Evolutionary conservation across 2,888 invertebrate species (phyloP).

Genomic region (Nomada ferruginata): DNA sequence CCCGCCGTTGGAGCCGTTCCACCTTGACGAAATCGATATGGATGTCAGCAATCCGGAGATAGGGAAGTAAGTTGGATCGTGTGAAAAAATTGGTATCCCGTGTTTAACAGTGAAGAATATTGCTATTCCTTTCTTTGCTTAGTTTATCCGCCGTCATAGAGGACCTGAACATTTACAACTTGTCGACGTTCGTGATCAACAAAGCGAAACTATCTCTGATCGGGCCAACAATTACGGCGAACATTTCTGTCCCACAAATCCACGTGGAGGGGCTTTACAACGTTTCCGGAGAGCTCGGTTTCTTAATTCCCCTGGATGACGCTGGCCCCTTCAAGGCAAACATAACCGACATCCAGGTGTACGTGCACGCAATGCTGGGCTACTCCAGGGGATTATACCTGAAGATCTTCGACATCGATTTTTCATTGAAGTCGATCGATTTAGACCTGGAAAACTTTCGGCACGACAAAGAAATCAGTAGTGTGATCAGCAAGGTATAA

Average conservation of each 20-base stretch:
- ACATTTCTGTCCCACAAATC: conserved; percentile 76
- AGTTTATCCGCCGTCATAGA: conserved; percentile 74
- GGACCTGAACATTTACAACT: conserved; percentile 71
- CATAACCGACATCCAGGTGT: conserved; percentile 72
- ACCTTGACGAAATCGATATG: conserved; percentile 72
- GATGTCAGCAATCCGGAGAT: conserved; percentile 76
- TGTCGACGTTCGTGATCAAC: conserved; percentile 78
- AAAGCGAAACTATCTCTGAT: conserved; percentile 77
- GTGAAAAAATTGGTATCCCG: not conserved
- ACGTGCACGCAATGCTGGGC: conserved; percentile 77
- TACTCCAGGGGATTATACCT: conserved; percentile 79
- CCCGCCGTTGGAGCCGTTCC: conserved; percentile 77
- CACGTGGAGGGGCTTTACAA: conserved; percentile 77
- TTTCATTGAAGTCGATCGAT: conserved; percentile 70
- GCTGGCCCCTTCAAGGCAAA: conserved; percentile 74
- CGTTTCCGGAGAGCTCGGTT: conserved; percentile 77
- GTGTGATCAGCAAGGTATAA: conserved; percentile 76
- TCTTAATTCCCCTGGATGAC: conserved; percentile 73
- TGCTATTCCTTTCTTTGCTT: conserved; percentile 34
- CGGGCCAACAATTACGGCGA: conserved; percentile 78
- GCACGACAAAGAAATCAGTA: conserved; percentile 74
- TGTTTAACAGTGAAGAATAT: not conserved
- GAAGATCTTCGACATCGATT: conserved; percentile 80
- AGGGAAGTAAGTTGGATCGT: conserved; percentile 73
- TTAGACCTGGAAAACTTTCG: conserved; percentile 76